Evolutionary conservation across 2,113 vertebrate genomes (phyloP).

Genomic region (Halcyon malimbica): DNA sequence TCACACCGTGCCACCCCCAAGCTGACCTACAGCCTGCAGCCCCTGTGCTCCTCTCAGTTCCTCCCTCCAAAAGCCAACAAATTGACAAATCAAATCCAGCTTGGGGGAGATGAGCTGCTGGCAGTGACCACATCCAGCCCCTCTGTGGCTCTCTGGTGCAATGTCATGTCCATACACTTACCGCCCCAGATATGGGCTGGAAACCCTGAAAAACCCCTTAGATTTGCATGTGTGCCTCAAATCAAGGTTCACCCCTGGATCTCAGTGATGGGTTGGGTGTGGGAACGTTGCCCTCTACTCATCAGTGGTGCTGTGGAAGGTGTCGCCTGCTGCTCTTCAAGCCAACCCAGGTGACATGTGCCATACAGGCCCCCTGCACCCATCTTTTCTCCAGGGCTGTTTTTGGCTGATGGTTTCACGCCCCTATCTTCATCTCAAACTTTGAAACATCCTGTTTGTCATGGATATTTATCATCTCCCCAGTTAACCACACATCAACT

Average conservation of each 20-base stretch:
- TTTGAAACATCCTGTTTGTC: background rate
- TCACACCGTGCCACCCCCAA: accelerated
- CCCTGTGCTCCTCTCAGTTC: background rate
- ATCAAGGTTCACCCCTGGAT: background rate
- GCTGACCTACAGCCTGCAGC: background rate
- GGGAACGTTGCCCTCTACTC: background rate
- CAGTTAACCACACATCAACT: accelerated
- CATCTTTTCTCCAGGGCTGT: accelerated
- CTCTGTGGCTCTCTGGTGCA: background rate
- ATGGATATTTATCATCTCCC: background rate
- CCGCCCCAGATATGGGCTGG: background rate
- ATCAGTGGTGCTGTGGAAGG: accelerated
- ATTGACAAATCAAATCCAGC: background rate
- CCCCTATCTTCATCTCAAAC: background rate
- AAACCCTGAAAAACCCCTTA: background rate
- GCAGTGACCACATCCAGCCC: accelerated
- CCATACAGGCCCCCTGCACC: accelerated
- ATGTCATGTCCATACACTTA: accelerated
- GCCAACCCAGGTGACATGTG: background rate
- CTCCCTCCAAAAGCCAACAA: background rate
- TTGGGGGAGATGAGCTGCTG: background rate
- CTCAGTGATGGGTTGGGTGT: accelerated
- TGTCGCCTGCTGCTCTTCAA: background rate
- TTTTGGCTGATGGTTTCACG: accelerated
- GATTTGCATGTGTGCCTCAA: accelerated